Evolutionary conservation across 2,888 invertebrate genomes (phyloP), one percentile per base, ranked within the genome.

Genomic region (Leptinotarsa tumamoca): DNA sequence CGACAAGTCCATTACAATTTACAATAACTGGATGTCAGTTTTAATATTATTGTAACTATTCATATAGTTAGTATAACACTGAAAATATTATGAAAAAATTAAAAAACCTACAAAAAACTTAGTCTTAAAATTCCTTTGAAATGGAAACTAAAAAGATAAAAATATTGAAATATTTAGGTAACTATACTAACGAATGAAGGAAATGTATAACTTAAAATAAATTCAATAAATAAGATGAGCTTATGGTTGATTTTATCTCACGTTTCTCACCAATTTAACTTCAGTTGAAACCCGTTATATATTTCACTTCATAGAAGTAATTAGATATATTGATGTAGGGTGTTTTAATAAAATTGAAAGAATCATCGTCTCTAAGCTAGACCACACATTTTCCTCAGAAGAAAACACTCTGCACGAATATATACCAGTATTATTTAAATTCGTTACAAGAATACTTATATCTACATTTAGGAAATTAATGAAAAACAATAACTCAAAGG

Each of bases 361-460:
- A 63, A 74, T 61, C 21, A 49, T 50, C 49, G 18, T 63, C 23
- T 56, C 27, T 54, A 68, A 68, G 15, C 23, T 23, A n/a, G 33
- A 33, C 33, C 33, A 23, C 51, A 66, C 18, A 18, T 15, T 52
- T 67, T 51, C n/a, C 51, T 52, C 67, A 68, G 43, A 52, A 54
- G 74, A 33, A 70, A 50, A 56, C 74, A 71, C 77, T 68, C 74
- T 67, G 50, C 56, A 68, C 49, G 61, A 68, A 54, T 79, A 80
- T 79, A 80, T 74, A 77, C 68, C 73, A 73, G 70, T 81, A 79
- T 78, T 79, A 82, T 84, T 84, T 85, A 85, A 86, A 85, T 87
- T 87, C 86, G 86, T 86, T 87, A 86, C 86, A 86, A 86, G 85
- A 86, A 85, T 86, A 85, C 84, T 85, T 85, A 84, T 83, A 85